These are phyloP conservation scores for Nomada fucata DNA, from an alignment of 2,888 invertebrate species.

Conservation along the genomic window DNA sequence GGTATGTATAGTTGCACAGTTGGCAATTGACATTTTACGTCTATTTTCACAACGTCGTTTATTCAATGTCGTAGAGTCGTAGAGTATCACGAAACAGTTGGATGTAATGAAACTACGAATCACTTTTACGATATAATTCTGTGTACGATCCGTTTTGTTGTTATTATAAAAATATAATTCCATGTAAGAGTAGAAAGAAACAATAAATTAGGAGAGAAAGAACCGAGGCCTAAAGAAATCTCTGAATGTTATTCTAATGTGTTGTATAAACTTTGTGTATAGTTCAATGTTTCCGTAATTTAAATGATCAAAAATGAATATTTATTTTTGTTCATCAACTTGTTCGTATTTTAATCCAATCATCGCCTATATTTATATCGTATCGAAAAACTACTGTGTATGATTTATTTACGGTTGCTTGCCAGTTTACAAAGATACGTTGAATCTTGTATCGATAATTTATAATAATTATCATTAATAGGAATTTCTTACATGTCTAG, in stretches of 20 bases:
- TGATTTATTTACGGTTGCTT: constrained; percentile 37
- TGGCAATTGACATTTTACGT: constrained; percentile 39
- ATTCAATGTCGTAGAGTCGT: constrained; percentile 11
- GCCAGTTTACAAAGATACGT: constrained; percentile 36
- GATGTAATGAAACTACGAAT: not conserved
- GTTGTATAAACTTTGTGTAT: constrained; percentile 3
- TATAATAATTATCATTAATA: constrained; percentile 14
- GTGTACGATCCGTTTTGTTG: not conserved
- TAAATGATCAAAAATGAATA: constrained; percentile 46
- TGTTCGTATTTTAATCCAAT: constrained; percentile 43
- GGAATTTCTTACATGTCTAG: constrained; percentile 12
- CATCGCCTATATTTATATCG: constrained; percentile 44
- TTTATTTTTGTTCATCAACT: constrained; percentile 50
- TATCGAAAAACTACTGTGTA: constrained; percentile 43
- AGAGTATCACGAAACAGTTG: not conserved
- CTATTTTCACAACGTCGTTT: constrained; percentile 28
- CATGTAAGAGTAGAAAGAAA: not conserved
- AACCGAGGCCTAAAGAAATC: not conserved
- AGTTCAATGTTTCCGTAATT: constrained; percentile 24
- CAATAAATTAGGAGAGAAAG: not conserved
- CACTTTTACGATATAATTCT: constrained; percentile 5
- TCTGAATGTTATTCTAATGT: constrained; percentile 14
- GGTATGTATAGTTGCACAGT: constrained; percentile 6
- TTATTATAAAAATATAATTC: not conserved
- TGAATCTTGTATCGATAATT: constrained; percentile 21